Evolutionary conservation across 2,113 vertebrate genomes (phyloP).

Genomic region (Ariopsis seemanni): DNA sequence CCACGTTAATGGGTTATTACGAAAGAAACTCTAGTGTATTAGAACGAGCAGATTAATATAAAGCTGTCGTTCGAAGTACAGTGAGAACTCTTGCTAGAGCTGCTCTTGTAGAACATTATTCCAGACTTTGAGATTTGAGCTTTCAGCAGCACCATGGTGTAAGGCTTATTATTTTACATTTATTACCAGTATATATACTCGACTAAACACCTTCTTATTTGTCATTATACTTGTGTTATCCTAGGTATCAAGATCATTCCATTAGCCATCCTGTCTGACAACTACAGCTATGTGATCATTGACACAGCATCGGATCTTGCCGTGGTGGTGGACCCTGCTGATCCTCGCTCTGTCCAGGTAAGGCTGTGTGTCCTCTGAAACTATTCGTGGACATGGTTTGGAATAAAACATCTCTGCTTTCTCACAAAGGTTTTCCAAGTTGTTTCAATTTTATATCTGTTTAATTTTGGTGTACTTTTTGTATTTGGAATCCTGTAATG

Average conservation of each 20-base stretch:
- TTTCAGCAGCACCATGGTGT: background rate
- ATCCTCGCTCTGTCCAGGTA: conserved; percentile 90
- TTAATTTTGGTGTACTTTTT: background rate
- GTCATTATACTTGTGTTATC: background rate
- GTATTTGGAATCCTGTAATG: background rate
- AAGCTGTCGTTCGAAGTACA: background rate
- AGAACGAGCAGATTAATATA: background rate
- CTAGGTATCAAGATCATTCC: conserved; percentile 94
- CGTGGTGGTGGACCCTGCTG: conserved; percentile 86
- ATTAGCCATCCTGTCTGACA: conserved; percentile 88
- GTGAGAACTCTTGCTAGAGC: background rate
- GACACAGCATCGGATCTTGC: conserved; percentile 83
- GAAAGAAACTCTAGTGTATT: background rate
- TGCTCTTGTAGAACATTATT: background rate
- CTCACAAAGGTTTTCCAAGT: background rate
- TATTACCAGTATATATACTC: background rate
- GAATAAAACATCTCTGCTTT: background rate
- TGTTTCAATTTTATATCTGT: background rate
- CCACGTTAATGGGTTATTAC: background rate
- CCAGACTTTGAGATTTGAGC: background rate
- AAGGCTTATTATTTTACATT: background rate
- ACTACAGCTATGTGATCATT: conserved; percentile 95
- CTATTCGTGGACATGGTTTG: background rate
- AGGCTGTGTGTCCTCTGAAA: conserved; percentile 28
- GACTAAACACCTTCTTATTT: background rate